These are phyloP conservation scores for Varecia variegata DNA, from an alignment of 2,797 vertebrate genomes.

Conservation along the genomic window DNA sequence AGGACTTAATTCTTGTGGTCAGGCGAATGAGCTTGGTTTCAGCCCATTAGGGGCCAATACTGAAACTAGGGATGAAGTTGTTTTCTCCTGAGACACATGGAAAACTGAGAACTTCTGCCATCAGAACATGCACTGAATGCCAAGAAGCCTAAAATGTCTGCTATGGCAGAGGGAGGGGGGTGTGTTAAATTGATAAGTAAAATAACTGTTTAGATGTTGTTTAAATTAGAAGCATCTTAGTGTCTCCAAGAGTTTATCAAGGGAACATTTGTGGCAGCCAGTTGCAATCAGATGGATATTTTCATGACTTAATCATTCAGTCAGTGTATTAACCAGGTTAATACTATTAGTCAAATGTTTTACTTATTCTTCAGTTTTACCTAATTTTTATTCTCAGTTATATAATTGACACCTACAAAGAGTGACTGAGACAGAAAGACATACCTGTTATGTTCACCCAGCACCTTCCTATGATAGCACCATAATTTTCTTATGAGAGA, in stretches of 20 bases:
- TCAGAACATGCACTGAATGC: background rate
- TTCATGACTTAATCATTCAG: background rate
- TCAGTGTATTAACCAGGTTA: conserved; percentile 12
- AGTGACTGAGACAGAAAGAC: background rate
- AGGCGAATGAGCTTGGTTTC: background rate
- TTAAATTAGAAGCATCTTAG: background rate
- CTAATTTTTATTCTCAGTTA: conserved; percentile 21
- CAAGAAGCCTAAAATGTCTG: conserved; percentile 16
- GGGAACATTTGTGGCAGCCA: background rate
- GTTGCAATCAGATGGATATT: background rate
- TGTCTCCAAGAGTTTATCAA: background rate
- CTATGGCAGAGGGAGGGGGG: background rate
- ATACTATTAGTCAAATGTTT: conserved; percentile 6
- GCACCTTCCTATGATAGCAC: background rate
- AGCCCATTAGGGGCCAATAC: background rate
- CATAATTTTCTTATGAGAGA: background rate
- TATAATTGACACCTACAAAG: conserved; percentile 3
- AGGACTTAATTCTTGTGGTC: background rate
- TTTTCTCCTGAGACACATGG: background rate
- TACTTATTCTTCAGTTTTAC: conserved; percentile 15
- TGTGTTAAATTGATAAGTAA: background rate
- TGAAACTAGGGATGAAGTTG: background rate
- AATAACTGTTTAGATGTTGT: background rate
- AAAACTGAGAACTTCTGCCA: background rate
- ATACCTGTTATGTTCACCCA: background rate